Conservation (phyloP, 2,888 invertebrate genomes). For the Harpagoxenus sublaevis region DNA sequence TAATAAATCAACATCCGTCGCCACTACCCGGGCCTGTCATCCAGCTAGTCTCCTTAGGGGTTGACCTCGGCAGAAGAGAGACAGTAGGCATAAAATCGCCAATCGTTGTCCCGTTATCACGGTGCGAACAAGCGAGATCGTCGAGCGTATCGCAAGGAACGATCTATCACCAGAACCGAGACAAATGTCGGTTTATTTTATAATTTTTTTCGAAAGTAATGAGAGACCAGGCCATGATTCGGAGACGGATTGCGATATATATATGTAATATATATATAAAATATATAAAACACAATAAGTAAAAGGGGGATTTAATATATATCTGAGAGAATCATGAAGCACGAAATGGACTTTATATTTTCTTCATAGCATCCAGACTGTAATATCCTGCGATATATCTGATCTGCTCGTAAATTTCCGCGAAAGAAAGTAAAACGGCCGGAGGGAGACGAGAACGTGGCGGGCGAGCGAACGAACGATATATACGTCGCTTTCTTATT, state of each 20-base stretch:
- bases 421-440: conserved; percentile 48
- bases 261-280: background rate
- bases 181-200: conserved; percentile 48
- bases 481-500: conserved; percentile 54
- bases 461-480: conserved; percentile 8
- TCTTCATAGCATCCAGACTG: conserved; percentile 45
- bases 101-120: conserved; percentile 46
- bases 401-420: conserved; percentile 52
- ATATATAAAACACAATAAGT: conserved; percentile 13
- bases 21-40: conserved; percentile 56
- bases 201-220: conserved; percentile 52
- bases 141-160: conserved; percentile 54
- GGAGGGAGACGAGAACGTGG: conserved; percentile 29
- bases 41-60: conserved; percentile 62
- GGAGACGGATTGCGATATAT: background rate
- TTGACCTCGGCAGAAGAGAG: conserved; percentile 49
- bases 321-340: conserved; percentile 47
- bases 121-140: conserved; percentile 46
- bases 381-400: conserved; percentile 55
- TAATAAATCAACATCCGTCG: conserved; percentile 76
- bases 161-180: conserved; percentile 55
- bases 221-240: background rate
- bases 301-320: conserved; percentile 41
- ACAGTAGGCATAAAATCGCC: conserved; percentile 54
- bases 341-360: conserved; percentile 48